Base-by-base conservation (phyloP, 2,888 invertebrate genomes). In the Eumerus sabulonum region DNA sequence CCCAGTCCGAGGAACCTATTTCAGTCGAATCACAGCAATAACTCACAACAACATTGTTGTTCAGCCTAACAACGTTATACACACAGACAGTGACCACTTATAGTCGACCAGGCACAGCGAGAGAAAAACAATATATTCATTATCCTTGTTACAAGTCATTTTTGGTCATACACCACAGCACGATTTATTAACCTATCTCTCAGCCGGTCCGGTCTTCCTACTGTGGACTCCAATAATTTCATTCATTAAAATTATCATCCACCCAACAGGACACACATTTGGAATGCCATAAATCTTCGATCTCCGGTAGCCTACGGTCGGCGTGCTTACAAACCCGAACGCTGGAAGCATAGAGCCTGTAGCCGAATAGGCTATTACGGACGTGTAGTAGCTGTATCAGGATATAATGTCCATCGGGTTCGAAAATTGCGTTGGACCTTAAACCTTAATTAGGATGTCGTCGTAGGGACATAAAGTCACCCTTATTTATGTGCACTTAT, bases 91-190 rank as follows among this genome's bases (percentile, higher is more conserved):
- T 14, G 38, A 19, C 76, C 63, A 40, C 3, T n/a, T 11, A 40
- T 9, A 40, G 27, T 27, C 27, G 50, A 63, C 74, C 51, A 59
- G 36, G 62, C 74, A 64, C 59, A 64, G 68, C 74, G 79, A 70
- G 79, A 79, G 79, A 79, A 79, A 74, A 79, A 79, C 79, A 79
- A 79, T 79, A 79, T 79, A 79, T 79, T 79, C 79, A 79, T 79
- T 79, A 79, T 74, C 79, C 79, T 70, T 79, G 79, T 79, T 74
- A 79, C 79, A 79, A 79, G 79, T 79, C 79, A 79, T 79, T 79
- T 79, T 79, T 79, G 79, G 79, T 79, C 79, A 79, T 74, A 79
- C 64, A 74, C 79, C 74, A 79, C 59, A 64, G 64, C 18, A 79
- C 68, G 79, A 79, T 79, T 79, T 79, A 79, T 79, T 63, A 79